Base-by-base conservation (phyloP, 2,797 vertebrate species). In the Acanthurus lineatus region DNA sequence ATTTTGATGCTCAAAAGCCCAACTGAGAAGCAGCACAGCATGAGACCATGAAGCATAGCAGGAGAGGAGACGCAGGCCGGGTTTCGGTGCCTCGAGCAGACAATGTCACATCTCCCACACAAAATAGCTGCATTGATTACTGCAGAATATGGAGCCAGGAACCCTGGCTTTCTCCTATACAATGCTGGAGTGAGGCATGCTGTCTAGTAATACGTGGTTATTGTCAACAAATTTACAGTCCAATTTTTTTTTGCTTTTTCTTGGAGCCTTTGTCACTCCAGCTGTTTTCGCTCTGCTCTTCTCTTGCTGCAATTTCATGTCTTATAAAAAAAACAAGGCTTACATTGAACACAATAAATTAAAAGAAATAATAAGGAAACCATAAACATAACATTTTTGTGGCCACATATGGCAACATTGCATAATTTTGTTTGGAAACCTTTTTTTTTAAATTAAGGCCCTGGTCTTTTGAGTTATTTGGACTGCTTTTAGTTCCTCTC, bases 41-140 rank as follows among this genome's bases (percentile, higher is more conserved):
- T 70, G 81, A 81, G 59, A 66, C 70, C 78, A 42, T 78, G 82
- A 83, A 87, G 82, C 77, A 61, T 76, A 60, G 76, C 56, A 0
- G 71, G 62, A 70, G 68, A 68, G 28, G 59, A 69, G 82, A 87
- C 20, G 48, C 32, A 19, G 77, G 49, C 75, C 25, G 53, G 66
- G 71, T 79, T 84, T 78, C 69, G 70, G 15, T 6, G 40, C 79
- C 83, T 78, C 25, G 2, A 79, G 84, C 86, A 83, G 63, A 89
- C 84, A 86, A 76, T 83, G 81, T 87, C 69, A 82, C 59, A 69
- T 86, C 73, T 81, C 69, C 49, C 58, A 79, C 77, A 84, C 59
- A 83, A 85, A 85, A 83, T 54, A 78, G 63, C 54, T 56, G 63
- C 76, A 84, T 63, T 85, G 81, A 83, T 90, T 82, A 86, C 76